Percentiles rank a stretch among this genome's conserved stretches.
These are phyloP conservation scores for Agraylea sexmaculata DNA, from an alignment of 1,140 invertebrate genomes.

Conservation along the genomic window DNA sequence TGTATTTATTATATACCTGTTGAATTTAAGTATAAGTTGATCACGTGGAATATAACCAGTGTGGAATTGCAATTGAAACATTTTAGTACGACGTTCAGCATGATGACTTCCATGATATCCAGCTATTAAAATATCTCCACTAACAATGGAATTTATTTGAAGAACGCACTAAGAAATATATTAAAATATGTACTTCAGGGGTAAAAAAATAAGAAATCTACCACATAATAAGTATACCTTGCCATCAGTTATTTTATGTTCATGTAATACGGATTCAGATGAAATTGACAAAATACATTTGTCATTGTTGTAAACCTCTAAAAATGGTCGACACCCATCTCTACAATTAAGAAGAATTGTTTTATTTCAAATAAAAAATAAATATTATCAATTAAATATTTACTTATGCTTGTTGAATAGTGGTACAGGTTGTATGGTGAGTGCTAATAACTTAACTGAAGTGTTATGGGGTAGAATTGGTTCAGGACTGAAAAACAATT, in stretches of 20 bases:
- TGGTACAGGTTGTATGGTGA: conserved; percentile 77
- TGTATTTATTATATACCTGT: conserved; percentile 40
- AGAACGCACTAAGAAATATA: conserved; percentile 25
- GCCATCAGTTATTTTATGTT: conserved; percentile 64
- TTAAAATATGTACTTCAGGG: not conserved
- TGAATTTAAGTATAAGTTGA: conserved; percentile 61
- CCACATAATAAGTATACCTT: conserved; percentile 40
- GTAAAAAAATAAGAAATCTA: not conserved
- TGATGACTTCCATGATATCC: conserved; percentile 80
- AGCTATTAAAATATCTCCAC: conserved; percentile 73
- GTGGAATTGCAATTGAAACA: conserved; percentile 79
- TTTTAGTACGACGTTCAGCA: conserved; percentile 71
- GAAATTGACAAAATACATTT: conserved; percentile 69
- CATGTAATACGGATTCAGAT: conserved; percentile 78
- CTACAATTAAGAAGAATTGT: conserved; percentile 34
- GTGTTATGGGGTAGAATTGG: conserved; percentile 59
- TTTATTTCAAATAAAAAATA: not conserved
- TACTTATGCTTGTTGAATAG: conserved; percentile 82
- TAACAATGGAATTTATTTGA: conserved; percentile 42
- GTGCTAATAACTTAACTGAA: conserved; percentile 61
- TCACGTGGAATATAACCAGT: conserved; percentile 72
- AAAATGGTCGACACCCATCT: conserved; percentile 86
- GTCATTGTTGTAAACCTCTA: conserved; percentile 85
- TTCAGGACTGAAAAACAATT: conserved; percentile 28
- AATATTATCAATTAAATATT: conserved; percentile 18